These are phyloP conservation scores for Nyctalus aviator DNA, from an alignment of 2,797 vertebrate genomes.

Conservation along the genomic window DNA sequence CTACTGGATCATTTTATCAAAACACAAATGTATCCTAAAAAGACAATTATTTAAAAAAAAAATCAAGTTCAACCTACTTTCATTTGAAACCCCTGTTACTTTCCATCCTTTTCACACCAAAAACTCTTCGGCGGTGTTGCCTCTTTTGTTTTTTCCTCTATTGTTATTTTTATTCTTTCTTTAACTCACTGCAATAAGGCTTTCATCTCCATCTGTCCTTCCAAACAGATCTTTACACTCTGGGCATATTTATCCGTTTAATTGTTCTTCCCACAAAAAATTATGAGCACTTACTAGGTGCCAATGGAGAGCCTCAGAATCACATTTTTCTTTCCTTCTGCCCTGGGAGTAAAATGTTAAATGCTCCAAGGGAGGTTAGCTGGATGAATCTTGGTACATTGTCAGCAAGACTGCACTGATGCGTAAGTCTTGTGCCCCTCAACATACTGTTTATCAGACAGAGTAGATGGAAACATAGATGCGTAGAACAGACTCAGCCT, in stretches of 20 bases:
- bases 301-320: neutral
- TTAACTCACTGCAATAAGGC: neutral
- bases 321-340: neutral
- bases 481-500: neutral
- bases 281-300: neutral
- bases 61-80: neutral
- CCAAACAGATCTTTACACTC: neutral
- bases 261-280: neutral
- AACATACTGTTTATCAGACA: neutral
- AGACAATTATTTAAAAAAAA: neutral
- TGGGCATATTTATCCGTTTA: neutral
- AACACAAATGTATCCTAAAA: neutral
- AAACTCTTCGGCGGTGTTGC: neutral
- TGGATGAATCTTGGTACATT: neutral
- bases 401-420: neutral
- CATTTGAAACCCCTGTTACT: neutral
- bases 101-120: neutral
- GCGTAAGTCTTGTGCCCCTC: neutral
- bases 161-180: neutral
- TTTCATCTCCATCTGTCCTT: neutral
- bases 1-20: neutral
- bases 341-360: neutral
- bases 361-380: neutral
- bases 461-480: neutral
- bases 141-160: neutral